These are phyloP conservation scores for Battus philenor DNA, from an alignment of 1,140 invertebrate genomes.

Conservation along the genomic window DNA sequence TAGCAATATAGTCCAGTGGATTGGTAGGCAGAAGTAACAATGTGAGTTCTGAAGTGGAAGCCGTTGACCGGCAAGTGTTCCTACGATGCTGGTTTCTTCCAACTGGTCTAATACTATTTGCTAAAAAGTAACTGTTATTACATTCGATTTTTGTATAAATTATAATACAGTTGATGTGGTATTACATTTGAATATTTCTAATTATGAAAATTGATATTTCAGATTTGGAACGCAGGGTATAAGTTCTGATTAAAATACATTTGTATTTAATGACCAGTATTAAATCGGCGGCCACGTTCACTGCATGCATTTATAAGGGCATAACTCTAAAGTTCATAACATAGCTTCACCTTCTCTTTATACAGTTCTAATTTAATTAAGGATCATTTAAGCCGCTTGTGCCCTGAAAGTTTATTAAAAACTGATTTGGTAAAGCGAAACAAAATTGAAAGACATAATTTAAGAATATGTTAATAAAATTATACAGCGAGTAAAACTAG, in stretches of 20 bases:
- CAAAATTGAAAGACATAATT: background rate
- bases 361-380: conserved; percentile 4
- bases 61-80: no score
- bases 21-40: no score
- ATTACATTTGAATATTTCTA: background rate
- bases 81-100: no score
- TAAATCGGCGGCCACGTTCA: background rate
- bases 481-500: background rate
- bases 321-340: conserved; percentile 11
- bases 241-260: background rate
- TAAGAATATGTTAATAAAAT: background rate
- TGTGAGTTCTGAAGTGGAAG: no score
- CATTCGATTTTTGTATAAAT: background rate
- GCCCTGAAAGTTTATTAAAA: background rate
- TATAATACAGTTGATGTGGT: background rate
- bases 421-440: background rate
- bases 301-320: conserved; percentile 9
- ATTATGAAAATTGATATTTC: background rate
- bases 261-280: background rate
- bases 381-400: conserved; percentile 1
- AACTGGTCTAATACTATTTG: no score
- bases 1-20: no score
- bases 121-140: no score
- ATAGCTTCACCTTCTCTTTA: conserved; percentile 6
- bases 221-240: background rate